These are phyloP conservation scores for Micromesistius poutassou DNA, from an alignment of 2,797 vertebrate genomes.

Conservation along the genomic window DNA sequence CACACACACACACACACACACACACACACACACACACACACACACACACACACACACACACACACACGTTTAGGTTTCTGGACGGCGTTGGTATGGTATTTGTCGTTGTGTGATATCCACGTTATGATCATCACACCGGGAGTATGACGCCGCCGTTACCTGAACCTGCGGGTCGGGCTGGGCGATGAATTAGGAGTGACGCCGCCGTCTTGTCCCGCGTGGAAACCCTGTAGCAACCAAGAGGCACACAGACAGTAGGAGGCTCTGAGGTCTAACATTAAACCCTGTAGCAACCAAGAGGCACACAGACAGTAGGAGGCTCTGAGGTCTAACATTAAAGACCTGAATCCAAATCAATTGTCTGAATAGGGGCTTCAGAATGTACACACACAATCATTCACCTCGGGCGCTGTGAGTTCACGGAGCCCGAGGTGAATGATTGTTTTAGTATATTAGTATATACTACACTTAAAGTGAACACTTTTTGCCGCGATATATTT, in stretches of 20 bases:
- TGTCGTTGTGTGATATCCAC: background rate
- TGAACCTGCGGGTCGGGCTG: conserved; percentile 74
- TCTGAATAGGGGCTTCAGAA: background rate
- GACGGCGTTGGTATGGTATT: background rate
- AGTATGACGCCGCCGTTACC: conserved; percentile 49
- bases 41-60: background rate
- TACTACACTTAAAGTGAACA: too few relatives aligned
- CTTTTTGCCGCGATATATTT: too few relatives aligned
- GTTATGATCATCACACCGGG: background rate
- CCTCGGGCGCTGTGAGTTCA: too few relatives aligned
- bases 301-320: background rate
- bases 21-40: too few relatives aligned
- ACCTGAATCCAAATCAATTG: background rate
- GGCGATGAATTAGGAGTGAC: conserved; percentile 78
- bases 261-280: background rate
- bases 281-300: conserved; percentile 48
- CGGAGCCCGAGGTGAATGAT: too few relatives aligned
- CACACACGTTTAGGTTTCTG: background rate
- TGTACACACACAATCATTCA: background rate
- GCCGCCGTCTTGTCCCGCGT: conserved; percentile 67
- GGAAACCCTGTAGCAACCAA: conserved; percentile 58
- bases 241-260: background rate
- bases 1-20: background rate
- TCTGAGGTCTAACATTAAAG: background rate
- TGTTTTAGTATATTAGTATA: too few relatives aligned